Evolutionary conservation across 2,888 invertebrate species (phyloP).

Genomic region (Eilema griseolum): DNA sequence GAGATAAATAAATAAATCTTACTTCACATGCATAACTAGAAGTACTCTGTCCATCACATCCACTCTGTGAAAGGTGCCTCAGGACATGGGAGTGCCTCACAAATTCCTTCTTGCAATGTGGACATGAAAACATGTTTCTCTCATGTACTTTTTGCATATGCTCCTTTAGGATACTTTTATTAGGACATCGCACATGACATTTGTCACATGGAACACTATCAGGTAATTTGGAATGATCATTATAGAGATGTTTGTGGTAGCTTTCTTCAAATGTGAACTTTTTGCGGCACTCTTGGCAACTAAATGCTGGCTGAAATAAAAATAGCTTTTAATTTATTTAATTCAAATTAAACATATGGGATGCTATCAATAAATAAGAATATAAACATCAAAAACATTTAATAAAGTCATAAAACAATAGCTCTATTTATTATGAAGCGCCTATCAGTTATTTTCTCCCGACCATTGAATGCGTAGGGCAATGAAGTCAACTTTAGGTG

Average conservation of each 20-base stretch:
- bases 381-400: neutral
- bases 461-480: constrained; percentile 20
- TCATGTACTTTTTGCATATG: constrained; percentile 90
- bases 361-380: neutral
- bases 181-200: constrained; percentile 89
- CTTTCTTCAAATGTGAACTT: constrained; percentile 90
- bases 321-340: neutral
- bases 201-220: constrained; percentile 88
- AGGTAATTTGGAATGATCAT: constrained; percentile 89
- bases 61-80: constrained; percentile 89
- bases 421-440: constrained; percentile 19
- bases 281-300: constrained; percentile 89
- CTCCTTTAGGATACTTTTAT: constrained; percentile 87
- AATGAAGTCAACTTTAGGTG: constrained; percentile 18
- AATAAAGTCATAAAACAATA: neutral
- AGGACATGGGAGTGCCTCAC: constrained; percentile 92
- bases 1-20: constrained; percentile 45
- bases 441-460: constrained; percentile 23
- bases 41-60: constrained; percentile 87
- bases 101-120: constrained; percentile 90
- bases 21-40: constrained; percentile 72
- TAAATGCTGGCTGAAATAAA: constrained; percentile 49
- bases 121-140: constrained; percentile 86
- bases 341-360: neutral
- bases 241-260: constrained; percentile 88